These are phyloP conservation scores for Anguilla obscura DNA, from an alignment of 2,797 vertebrate species.

Conservation along the genomic window DNA sequence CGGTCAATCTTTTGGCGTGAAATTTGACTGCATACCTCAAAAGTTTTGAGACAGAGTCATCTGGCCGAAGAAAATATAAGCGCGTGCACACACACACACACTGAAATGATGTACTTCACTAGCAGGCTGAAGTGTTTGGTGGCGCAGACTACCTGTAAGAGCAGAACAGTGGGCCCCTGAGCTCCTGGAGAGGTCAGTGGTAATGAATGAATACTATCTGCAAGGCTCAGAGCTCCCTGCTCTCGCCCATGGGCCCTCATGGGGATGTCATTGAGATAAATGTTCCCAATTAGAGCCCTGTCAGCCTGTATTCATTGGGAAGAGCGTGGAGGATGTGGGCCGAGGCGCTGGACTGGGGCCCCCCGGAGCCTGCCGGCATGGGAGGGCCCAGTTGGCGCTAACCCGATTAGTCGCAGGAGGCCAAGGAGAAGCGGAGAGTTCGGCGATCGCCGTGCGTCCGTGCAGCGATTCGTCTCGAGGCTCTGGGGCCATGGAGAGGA, in stretches of 20 bases:
- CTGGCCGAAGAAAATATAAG: background rate
- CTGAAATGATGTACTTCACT: background rate
- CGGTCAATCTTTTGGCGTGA: constrained; percentile 35
- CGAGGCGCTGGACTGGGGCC: background rate
- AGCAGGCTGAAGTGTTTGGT: background rate
- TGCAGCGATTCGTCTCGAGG: too few species aligned
- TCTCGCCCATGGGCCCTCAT: constrained; percentile 55
- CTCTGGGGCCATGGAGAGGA: too few species aligned
- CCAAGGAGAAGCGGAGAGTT: background rate
- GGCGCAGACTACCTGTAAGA: background rate
- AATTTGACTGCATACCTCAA: constrained; percentile 26
- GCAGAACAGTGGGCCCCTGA: background rate
- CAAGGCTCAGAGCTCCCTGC: constrained; percentile 38
- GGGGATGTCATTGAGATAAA: constrained; percentile 68
- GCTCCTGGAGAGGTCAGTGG: background rate
- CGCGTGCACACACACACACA: background rate
- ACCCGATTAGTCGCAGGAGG: background rate
- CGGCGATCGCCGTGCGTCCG: too few species aligned
- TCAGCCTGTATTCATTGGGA: constrained; percentile 56
- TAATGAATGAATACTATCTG: constrained; percentile 37
- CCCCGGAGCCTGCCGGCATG: background rate
- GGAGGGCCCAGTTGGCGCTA: background rate
- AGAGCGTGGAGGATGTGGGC: constrained; percentile 45
- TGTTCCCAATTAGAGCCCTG: constrained; percentile 59
- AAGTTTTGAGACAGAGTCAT: background rate